phyloP scores from a whole-genome alignment of 2,113 vertebrate genomes.

The rabbit (Oryctolagus cuniculus) region mOryCun1.1 NC_091441.1:22055001-22055500 shows the following conservation, averaged over 20 bases:
- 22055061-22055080: neutral
- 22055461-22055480: constrained; percentile 64
- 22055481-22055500: constrained; percentile 61
- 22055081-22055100: neutral
- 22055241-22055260: neutral
- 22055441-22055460: constrained; percentile 52
- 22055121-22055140: neutral
- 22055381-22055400: neutral
- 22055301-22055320: neutral
- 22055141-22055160: neutral
- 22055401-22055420: neutral
- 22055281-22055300: neutral
- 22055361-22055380: neutral
- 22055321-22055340: neutral
- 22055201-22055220: neutral
- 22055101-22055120: neutral
- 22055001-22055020: neutral
- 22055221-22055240: neutral
- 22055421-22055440: constrained; percentile 49
- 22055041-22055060: neutral
- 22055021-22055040: neutral
- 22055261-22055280: neutral
- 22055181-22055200: neutral
- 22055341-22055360: neutral
- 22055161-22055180: constrained; percentile 4